A percentile compares a stretch with the other conserved stretches of the same genome.
phyloP scores from a whole-genome alignment of 64 coral and sea anemone species.

The Porites australiensis region DNA sequence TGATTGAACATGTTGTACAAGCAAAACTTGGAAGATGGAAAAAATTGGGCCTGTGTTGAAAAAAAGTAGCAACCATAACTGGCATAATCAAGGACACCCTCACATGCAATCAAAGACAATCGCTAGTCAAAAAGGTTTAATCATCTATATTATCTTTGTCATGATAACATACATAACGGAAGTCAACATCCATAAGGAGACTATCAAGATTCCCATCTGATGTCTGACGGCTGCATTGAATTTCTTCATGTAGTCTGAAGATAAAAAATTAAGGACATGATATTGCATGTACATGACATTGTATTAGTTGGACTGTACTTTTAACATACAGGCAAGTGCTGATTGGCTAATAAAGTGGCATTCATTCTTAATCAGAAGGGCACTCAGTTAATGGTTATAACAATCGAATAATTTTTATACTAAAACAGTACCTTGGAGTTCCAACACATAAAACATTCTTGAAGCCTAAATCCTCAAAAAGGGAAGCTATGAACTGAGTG shows the following conservation, averaged over 20 bases:
- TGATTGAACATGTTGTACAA: constrained; percentile 98
- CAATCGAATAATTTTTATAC: neutral
- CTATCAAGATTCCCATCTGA: constrained; percentile 53
- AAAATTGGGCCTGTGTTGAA: constrained; percentile 77
- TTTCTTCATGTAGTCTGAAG: constrained; percentile 87
- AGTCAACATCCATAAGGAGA: constrained; percentile 91
- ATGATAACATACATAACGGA: constrained; percentile 89
- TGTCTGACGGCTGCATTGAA: constrained; percentile 48
- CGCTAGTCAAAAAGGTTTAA: neutral
- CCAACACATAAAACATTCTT: constrained; percentile 92
- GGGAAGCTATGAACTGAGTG: constrained; percentile 70
- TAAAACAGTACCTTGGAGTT: constrained; percentile 82
- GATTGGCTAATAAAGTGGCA: too few relatives aligned
- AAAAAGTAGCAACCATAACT: neutral
- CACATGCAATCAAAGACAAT: neutral
- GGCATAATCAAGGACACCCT: too few relatives aligned
- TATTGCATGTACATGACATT: too few relatives aligned
- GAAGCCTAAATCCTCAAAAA: constrained; percentile 78
- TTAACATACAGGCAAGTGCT: too few relatives aligned
- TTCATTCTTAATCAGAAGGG: too few relatives aligned
- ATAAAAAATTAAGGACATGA: neutral
- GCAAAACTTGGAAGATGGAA: constrained; percentile 66
- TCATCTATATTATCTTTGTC: neutral
- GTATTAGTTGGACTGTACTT: too few relatives aligned
- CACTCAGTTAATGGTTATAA: too few relatives aligned